These are phyloP conservation scores for Loris lydekkerianus DNA, from an alignment of 2,797 vertebrate species.

Conservation along the genomic window DNA sequence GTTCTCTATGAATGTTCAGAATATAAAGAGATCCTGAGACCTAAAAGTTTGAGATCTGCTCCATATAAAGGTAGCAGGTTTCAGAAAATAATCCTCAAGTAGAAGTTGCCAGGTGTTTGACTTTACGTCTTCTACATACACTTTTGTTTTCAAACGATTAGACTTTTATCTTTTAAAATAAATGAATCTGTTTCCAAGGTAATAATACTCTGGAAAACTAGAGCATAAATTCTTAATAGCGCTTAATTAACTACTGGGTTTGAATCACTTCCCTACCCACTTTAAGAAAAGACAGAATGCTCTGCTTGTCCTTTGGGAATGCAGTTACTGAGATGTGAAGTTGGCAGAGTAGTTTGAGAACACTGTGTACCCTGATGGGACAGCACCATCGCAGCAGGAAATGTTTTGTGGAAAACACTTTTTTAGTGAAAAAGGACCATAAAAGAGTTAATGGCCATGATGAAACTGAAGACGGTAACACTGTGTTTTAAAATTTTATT, in stretches of 20 bases:
- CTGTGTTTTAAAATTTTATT: neutral
- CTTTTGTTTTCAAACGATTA: constrained; percentile 13
- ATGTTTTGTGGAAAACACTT: neutral
- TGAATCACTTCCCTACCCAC: neutral
- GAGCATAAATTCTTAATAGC: neutral
- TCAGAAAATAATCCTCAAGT: neutral
- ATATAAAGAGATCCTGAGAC: neutral
- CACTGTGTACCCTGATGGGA: neutral
- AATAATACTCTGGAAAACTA: neutral
- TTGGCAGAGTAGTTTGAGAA: neutral
- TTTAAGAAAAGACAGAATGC: neutral
- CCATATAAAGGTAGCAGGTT: neutral
- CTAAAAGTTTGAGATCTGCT: neutral
- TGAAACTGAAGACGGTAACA: neutral
- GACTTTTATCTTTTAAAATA: constrained; percentile 48
- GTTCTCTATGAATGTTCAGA: neutral
- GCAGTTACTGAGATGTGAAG: neutral
- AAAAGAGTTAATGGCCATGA: neutral
- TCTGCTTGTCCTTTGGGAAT: constrained; percentile 9
- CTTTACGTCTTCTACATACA: neutral
- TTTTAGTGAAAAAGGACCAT: neutral
- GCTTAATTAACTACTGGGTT: neutral
- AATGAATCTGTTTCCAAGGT: neutral
- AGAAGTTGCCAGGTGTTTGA: neutral
- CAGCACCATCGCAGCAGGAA: neutral